These are phyloP conservation scores for Pogonocichla stellata DNA, from an alignment of 2,113 vertebrate species.

Conservation along the genomic window DNA sequence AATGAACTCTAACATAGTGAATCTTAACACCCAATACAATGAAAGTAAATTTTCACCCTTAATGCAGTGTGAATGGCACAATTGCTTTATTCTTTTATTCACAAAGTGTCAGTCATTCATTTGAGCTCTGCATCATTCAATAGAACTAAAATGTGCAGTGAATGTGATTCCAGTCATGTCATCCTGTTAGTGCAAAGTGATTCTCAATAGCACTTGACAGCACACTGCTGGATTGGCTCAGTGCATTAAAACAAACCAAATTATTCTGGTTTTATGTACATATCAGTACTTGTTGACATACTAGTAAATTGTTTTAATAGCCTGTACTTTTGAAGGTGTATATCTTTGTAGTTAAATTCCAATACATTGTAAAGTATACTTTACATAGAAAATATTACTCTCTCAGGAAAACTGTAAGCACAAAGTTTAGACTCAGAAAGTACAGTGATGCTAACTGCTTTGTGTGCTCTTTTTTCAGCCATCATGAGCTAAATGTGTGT, in stretches of 20 bases:
- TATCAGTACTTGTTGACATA: slow-evolving; percentile 54
- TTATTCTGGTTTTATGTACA: slow-evolving; percentile 60
- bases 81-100: slow-evolving; percentile 44
- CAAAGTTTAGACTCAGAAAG: slow-evolving; percentile 41
- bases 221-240: slow-evolving; percentile 17
- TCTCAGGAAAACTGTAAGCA: slow-evolving; percentile 63
- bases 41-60: slow-evolving; percentile 15
- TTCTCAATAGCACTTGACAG: slow-evolving; percentile 57
- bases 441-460: neutral
- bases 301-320: slow-evolving; percentile 73
- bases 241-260: slow-evolving; percentile 61
- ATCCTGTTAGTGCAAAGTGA: slow-evolving; percentile 60
- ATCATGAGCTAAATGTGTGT: neutral
- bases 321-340: slow-evolving; percentile 63
- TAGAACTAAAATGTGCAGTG: slow-evolving; percentile 39
- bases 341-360: slow-evolving; percentile 68
- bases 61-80: neutral
- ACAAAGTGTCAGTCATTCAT: slow-evolving; percentile 49
- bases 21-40: neutral
- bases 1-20: neutral
- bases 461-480: slow-evolving; percentile 36
- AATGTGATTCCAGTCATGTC: slow-evolving; percentile 49
- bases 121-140: slow-evolving; percentile 31
- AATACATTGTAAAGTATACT: slow-evolving; percentile 54
- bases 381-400: slow-evolving; percentile 54